Base-by-base conservation (phyloP, 2,113 vertebrate species). In the Silurus asotus region DNA sequence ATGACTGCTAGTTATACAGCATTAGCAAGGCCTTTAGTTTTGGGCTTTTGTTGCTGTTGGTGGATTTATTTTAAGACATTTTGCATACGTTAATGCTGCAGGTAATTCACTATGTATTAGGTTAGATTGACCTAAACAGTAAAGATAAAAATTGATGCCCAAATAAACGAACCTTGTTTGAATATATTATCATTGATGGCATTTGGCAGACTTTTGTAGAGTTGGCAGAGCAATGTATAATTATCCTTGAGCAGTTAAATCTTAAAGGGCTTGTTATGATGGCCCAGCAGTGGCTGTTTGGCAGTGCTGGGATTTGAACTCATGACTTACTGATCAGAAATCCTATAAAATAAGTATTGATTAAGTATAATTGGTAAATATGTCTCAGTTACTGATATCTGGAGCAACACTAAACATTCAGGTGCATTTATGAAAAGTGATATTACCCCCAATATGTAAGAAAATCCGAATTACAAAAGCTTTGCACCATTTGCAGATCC, bases 401-500 rank as follows among this genome's bases (percentile, higher is more conserved):
- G 4, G 37, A 77, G 75, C 23, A 25, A 51, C 20, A 53, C 11
- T 9, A 4, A 75, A 49, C 19, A 59, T 11, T 78, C 28, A 37
- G 51, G 20, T 51, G 48, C 8, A 25, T 48, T 80, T 28, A 1
- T 70, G 28, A 45, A 70, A 49, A 11, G 20, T 37, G 1, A 51
- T 51, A 49, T 11, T 49, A 51, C 8, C 19, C 20, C 15, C 0
- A 53, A 11, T n/a, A 5, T 56, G 37, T n/a, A 20, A 81, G 5
- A 23, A 69, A 20, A 69, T 56, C 1, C 23, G 4, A 25, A 23
- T 82, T 20, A 11, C 49, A 48, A 25, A 9, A 65, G 23, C 2
- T 81, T n/a, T 28, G n/a, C 14, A 74, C 84, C 87, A 89, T 82
- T 84, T 90, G 14, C 93, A 99, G 98, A 99, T 92, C 96, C 96